Conservation (phyloP, 2,888 invertebrate species). For the Drosophila gaucha region DNA sequence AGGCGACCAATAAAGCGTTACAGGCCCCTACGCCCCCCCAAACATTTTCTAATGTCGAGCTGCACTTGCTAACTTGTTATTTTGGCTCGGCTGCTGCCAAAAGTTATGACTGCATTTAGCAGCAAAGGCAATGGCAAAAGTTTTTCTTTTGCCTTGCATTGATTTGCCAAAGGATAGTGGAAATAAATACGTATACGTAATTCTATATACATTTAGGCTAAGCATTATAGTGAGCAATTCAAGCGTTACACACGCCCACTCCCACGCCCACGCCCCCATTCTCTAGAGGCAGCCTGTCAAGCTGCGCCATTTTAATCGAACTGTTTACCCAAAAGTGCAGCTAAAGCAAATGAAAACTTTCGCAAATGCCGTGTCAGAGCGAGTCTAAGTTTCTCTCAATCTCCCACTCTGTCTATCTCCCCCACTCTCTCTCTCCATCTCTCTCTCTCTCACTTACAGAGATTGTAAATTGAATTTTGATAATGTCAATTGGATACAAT, state of each 20-base stretch:
- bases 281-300: slow-evolving; percentile 33
- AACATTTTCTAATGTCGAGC: slow-evolving; percentile 70
- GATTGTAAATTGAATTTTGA: slow-evolving; percentile 79
- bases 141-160: slow-evolving; percentile 63
- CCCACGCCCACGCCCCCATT: not conserved
- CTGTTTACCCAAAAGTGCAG: slow-evolving; percentile 77
- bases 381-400: slow-evolving; percentile 16
- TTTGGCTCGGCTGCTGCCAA: slow-evolving; percentile 65
- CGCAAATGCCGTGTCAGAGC: slow-evolving; percentile 57
- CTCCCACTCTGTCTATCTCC: not conserved
- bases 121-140: slow-evolving; percentile 57
- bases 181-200: slow-evolving; percentile 35
- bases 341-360: slow-evolving; percentile 75
- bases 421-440: not conserved
- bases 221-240: slow-evolving; percentile 52
- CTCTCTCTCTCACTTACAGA: slow-evolving; percentile 11
- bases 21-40: not conserved
- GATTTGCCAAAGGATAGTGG: slow-evolving; percentile 65
- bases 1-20: slow-evolving; percentile 52
- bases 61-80: slow-evolving; percentile 47
- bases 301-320: slow-evolving; percentile 72
- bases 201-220: slow-evolving; percentile 61
- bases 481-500: slow-evolving; percentile 71
- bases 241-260: slow-evolving; percentile 21
- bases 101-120: slow-evolving; percentile 80